Base-by-base conservation (phyloP, 2,888 invertebrate genomes). In the Conomelus anceps region DNA sequence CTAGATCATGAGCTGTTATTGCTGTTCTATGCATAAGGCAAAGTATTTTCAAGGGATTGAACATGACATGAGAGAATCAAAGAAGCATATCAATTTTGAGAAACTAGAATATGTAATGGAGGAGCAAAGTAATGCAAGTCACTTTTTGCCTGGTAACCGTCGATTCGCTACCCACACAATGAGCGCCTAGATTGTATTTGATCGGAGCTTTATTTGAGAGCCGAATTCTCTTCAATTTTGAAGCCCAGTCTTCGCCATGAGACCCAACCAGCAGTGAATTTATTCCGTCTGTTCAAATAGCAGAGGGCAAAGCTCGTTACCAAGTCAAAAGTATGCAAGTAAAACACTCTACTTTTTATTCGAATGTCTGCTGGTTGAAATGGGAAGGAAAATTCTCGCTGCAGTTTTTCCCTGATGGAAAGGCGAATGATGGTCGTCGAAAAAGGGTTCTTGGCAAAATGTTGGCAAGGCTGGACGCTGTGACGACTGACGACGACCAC, bases 331-430 rank as follows among this genome's bases (percentile, higher is more conserved):
- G 85, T 22, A 23, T 29, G 84, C 23, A 26, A 22, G 85, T 22
- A 85, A 85, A 85, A 63, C 23, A 88, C 23, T 89, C 22, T 89
- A 86, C 29, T 23, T 24, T 85, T 88, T 89, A 85, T 20, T 63
- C 63, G 63, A 63, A 7, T 63, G 63, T 63, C 63, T 63, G 63
- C n/a, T 63, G 63, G 63, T 63, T 63, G 63, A 63, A 63, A 63
- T 63, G 63, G n/a, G 63, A 63, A 63, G 63, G 63, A 63, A 63
- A 63, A 63, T 63, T 63, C 63, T 9, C 63, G 63, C 63, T 63
- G 63, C 20, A 63, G 63, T 63, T 63, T 63, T 63, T 63, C 63
- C 63, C n/a, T 63, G 63, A 63, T 63, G 63, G 63, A 63, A 63
- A 34, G 34, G 34, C 34, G 34, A 34, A 34, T 34, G 34, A 63